These are phyloP conservation scores for Papilio elwesi DNA, from an alignment of 2,888 invertebrate species.

Conservation along the genomic window DNA sequence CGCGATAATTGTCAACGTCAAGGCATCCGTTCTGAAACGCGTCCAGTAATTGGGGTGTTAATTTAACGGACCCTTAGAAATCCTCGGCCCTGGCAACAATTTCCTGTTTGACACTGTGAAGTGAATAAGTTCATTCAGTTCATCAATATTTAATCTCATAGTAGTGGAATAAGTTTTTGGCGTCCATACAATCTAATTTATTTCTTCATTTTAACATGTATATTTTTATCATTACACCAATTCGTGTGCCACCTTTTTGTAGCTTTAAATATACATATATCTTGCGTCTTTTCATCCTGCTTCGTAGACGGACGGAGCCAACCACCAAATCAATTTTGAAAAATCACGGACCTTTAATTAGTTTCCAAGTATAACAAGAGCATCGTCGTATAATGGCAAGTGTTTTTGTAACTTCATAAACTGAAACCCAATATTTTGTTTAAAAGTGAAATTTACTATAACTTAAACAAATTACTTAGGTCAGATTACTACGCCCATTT, in stretches of 20 bases:
- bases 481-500: background rate
- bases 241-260: no score
- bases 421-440: background rate
- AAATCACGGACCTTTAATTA: no score
- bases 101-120: slow-evolving; percentile 31
- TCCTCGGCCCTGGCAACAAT: slow-evolving; percentile 25
- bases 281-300: no score
- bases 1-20: slow-evolving; percentile 23
- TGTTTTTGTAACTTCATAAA: background rate
- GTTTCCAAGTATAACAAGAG: no score
- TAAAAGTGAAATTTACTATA: background rate
- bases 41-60: slow-evolving; percentile 30
- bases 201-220: background rate
- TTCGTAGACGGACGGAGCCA: no score
- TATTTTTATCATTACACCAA: no score
- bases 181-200: background rate
- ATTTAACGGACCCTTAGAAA: slow-evolving; percentile 32
- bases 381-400: no score
- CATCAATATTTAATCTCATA: slow-evolving; percentile 1
- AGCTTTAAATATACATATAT: no score
- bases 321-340: no score
- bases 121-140: slow-evolving; percentile 6
- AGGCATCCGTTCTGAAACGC: slow-evolving; percentile 17
- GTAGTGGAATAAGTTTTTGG: background rate
- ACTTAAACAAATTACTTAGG: background rate